A percentile compares a stretch with the other conserved stretches of the same genome.
phyloP scores from a whole-genome alignment of 2,888 invertebrate species.

The Drosophila infuscata region DNA sequence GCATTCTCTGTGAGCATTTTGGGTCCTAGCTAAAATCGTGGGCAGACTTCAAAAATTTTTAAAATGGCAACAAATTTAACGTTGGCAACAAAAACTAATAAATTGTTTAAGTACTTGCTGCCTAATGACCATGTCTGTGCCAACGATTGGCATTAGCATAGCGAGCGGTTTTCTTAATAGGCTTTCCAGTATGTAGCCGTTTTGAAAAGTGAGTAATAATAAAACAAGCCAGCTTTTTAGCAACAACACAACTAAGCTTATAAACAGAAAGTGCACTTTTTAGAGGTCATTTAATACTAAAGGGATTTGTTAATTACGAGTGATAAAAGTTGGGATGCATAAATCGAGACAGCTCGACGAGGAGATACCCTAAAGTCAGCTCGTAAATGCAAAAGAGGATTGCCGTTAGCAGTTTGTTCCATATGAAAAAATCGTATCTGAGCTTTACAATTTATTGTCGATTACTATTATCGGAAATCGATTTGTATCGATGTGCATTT shows the following conservation, averaged over 20 bases:
- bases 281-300: background rate
- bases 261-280: background rate
- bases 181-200: background rate
- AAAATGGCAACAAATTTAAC: constrained; percentile 50
- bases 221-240: background rate
- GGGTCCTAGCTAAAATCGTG: constrained; percentile 64
- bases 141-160: constrained; percentile 25
- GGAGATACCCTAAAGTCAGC: background rate
- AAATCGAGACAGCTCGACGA: background rate
- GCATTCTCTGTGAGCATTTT: constrained; percentile 53
- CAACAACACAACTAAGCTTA: background rate
- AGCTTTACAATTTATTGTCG: background rate
- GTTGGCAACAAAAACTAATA: constrained; percentile 60
- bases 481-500: background rate
- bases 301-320: background rate
- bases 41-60: constrained; percentile 47
- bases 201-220: background rate
- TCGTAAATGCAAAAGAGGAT: background rate
- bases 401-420: too few relatives aligned
- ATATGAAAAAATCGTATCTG: too few relatives aligned
- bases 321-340: background rate
- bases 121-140: constrained; percentile 41
- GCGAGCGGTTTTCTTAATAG: constrained; percentile 12
- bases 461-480: background rate
- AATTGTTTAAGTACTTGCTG: constrained; percentile 46